A percentile compares a stretch with the other conserved stretches of the same genome.
These are phyloP conservation scores for Poecilia gillii DNA, from an alignment of 2,797 vertebrate genomes.

Conservation along the genomic window DNA sequence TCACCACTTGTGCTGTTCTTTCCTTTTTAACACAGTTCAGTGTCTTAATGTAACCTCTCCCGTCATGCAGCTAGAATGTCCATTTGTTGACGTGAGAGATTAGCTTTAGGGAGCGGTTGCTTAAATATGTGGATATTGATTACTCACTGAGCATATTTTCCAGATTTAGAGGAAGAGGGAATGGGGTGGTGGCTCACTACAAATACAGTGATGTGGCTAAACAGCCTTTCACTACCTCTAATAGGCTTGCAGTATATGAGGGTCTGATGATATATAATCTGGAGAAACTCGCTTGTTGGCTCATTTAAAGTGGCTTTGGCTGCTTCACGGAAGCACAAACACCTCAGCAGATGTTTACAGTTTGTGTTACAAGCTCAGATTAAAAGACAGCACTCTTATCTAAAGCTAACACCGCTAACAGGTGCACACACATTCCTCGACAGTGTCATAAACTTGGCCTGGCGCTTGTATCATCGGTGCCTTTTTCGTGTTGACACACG, in stretches of 20 bases:
- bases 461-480: background rate
- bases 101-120: constrained; percentile 44
- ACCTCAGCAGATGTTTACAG: background rate
- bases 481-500: constrained; percentile 19
- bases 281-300: background rate
- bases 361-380: constrained; percentile 2
- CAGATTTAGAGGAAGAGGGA: constrained; percentile 32
- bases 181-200: constrained; percentile 16
- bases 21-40: constrained; percentile 7
- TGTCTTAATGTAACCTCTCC: constrained; percentile 39
- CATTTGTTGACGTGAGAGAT: constrained; percentile 58
- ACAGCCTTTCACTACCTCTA: constrained; percentile 16
- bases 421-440: constrained; percentile 14
- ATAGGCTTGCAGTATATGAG: constrained; percentile 2
- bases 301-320: background rate
- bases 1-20: constrained; percentile 42
- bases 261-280: constrained; percentile 18
- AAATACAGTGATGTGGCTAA: constrained; percentile 11
- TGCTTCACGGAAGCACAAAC: background rate
- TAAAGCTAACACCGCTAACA: constrained; percentile 1
- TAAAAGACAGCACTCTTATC: background rate
- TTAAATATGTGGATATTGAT: constrained; percentile 60
- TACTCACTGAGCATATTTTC: constrained; percentile 40
- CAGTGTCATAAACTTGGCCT: background rate
- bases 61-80: constrained; percentile 38